Conservation (phyloP, 2,113 vertebrate genomes). For the Arizona elegans region DNA sequence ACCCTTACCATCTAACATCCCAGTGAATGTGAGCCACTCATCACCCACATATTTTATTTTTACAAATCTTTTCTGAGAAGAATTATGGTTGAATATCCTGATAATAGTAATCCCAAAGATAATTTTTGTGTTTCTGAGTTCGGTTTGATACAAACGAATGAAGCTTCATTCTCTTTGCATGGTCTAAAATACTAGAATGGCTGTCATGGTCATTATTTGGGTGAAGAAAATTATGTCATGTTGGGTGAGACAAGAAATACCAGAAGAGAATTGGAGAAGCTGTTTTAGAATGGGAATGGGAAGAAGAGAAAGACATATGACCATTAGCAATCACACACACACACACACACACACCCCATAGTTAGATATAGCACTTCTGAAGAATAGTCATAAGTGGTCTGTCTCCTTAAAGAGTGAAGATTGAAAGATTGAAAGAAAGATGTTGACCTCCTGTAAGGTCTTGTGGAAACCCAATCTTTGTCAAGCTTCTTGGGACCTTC, state of each 20-base stretch:
- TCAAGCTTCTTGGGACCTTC: neutral
- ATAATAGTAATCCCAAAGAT: neutral
- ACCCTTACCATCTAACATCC: neutral
- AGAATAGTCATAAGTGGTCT: neutral
- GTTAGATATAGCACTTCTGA: neutral
- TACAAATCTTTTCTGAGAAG: neutral
- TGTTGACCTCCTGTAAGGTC: neutral
- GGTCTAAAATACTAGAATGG: no score
- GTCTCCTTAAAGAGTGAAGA: neutral
- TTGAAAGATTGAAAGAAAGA: neutral
- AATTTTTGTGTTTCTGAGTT: neutral
- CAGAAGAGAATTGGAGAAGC: neutral
- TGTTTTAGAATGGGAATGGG: neutral
- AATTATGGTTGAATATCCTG: neutral
- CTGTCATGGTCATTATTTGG: neutral
- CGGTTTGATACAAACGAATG: neutral
- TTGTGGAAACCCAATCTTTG: neutral
- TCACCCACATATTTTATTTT: neutral
- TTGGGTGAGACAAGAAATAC: neutral
- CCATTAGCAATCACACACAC: neutral
- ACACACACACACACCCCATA: no score
- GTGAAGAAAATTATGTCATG: neutral
- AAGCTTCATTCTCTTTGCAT: neutral
- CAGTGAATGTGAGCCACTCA: no score
- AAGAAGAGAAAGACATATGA: no score